Conservation (phyloP, 2,113 vertebrate genomes). For the Electrona antarctica region DNA sequence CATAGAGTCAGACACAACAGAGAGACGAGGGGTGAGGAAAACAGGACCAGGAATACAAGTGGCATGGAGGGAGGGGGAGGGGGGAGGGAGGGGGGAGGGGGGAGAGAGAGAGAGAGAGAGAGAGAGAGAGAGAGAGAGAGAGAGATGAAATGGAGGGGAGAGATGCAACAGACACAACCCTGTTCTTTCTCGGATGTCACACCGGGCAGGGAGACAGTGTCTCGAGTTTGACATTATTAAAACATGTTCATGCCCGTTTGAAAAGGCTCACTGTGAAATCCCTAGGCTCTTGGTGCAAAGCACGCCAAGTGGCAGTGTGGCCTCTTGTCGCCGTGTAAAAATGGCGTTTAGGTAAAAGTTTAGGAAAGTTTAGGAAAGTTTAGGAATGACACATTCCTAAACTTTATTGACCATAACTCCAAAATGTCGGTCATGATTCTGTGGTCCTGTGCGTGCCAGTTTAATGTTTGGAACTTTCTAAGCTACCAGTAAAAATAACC, state of each 20-base stretch:
- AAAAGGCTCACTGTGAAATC: background rate
- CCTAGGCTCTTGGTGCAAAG: background rate
- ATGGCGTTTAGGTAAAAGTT: too few relatives aligned
- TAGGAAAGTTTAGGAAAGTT: too few relatives aligned
- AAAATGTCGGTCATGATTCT: background rate
- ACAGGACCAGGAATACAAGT: background rate
- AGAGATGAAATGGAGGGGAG: background rate
- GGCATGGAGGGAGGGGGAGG: background rate
- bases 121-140: slow-evolving; percentile 22
- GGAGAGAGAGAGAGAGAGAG: slow-evolving; percentile 23
- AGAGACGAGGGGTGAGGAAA: slow-evolving; percentile 6
- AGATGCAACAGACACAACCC: background rate
- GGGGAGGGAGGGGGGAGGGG: slow-evolving; percentile 24
- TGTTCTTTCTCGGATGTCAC: background rate
- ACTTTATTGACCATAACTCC: background rate
- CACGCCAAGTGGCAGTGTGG: background rate
- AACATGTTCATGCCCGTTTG: background rate
- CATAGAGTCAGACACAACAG: slow-evolving; percentile 58
- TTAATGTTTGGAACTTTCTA: background rate
- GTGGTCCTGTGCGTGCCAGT: background rate
- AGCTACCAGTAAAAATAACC: background rate
- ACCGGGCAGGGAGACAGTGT: background rate
- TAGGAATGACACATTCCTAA: too few relatives aligned
- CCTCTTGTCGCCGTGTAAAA: background rate
- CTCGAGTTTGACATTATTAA: background rate